These are phyloP conservation scores for Peucedramus taeniatus DNA, from an alignment of 2,113 vertebrate species.

Conservation along the genomic window DNA sequence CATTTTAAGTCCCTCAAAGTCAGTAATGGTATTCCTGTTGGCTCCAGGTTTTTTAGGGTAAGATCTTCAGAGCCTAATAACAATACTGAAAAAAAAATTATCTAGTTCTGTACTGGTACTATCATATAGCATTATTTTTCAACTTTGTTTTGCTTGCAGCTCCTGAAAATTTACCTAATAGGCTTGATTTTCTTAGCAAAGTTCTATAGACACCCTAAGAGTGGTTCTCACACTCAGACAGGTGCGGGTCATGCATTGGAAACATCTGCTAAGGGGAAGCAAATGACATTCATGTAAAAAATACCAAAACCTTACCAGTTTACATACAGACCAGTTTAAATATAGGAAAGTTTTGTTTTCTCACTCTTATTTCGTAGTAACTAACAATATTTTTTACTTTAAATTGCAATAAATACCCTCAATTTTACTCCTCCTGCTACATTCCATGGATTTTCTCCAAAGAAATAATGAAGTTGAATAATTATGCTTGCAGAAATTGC, in stretches of 20 bases:
- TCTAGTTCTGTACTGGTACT: background rate
- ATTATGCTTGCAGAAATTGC: slow-evolving; percentile 9
- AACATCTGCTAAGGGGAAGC: background rate
- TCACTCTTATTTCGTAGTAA: background rate
- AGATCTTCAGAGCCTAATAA: background rate
- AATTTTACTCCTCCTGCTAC: background rate
- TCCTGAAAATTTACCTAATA: background rate
- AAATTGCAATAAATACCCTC: background rate
- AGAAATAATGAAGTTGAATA: background rate
- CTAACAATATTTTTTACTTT: background rate
- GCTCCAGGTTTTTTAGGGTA: background rate
- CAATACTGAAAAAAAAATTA: background rate
- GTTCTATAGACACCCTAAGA: background rate
- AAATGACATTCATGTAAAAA: background rate
- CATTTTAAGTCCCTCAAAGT: background rate
- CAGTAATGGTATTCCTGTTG: background rate
- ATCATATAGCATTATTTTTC: background rate
- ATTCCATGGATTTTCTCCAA: background rate
- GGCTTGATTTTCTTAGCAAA: background rate
- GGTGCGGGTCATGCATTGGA: background rate
- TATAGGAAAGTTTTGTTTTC: background rate
- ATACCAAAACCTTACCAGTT: background rate
- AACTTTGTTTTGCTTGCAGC: background rate
- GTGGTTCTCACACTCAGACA: background rate
- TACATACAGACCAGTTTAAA: too few relatives aligned